Evolutionary conservation across 2,113 vertebrate species (phyloP).

Genomic region (Cyrtonyx montezumae): DNA sequence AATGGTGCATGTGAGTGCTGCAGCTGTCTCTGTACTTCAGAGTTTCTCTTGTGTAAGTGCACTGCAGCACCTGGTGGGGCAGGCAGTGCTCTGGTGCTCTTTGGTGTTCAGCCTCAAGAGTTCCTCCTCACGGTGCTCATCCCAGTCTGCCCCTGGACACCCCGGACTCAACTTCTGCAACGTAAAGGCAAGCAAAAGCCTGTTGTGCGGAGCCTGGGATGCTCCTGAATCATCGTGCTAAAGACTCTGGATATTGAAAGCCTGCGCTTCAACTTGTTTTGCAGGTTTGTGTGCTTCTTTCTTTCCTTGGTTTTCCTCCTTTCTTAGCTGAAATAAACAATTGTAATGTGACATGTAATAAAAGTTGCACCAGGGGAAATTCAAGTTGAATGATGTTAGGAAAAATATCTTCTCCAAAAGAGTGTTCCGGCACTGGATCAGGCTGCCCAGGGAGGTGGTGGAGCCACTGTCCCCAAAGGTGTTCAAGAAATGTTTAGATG

Average conservation of each 20-base stretch:
- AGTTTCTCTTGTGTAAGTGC: not conserved
- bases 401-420: too few relatives aligned
- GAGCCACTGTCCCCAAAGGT: too few relatives aligned
- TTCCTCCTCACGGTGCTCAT: not conserved
- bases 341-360: not conserved
- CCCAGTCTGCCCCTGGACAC: not conserved
- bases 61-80: not conserved
- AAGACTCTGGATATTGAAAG: not conserved
- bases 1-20: not conserved
- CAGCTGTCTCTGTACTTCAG: accelerated
- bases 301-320: not conserved
- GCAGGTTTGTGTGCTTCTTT: not conserved
- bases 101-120: not conserved
- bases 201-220: not conserved
- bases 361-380: not conserved
- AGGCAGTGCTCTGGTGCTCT: accelerated
- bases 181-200: not conserved
- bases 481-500: too few relatives aligned
- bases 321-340: not conserved
- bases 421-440: too few relatives aligned
- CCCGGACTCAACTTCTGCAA: not conserved
- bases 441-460: too few relatives aligned
- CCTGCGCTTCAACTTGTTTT: not conserved
- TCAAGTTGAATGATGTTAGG: too few relatives aligned
- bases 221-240: not conserved